phyloP scores from a whole-genome alignment of 2,888 invertebrate species.

The Drosophila affinis region DNA sequence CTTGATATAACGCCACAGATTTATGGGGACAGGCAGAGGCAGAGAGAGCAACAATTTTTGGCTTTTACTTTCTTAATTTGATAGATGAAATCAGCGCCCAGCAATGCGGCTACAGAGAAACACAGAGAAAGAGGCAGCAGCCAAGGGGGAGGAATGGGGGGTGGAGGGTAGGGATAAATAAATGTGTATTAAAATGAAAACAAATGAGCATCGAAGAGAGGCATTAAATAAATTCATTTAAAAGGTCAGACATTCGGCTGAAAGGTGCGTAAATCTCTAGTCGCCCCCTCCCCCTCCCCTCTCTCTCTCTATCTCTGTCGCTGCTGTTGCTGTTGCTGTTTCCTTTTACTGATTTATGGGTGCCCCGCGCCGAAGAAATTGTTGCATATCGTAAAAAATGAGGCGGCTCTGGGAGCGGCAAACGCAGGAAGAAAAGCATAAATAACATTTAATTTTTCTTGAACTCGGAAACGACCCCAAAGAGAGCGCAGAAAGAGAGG shows the following conservation, averaged over 20 bases:
- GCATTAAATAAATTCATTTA: slow-evolving; percentile 57
- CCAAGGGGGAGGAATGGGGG: not conserved
- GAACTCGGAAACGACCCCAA: slow-evolving; percentile 37
- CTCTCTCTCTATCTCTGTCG: not conserved
- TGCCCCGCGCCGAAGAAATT: slow-evolving; percentile 45
- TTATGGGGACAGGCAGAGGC: slow-evolving; percentile 51
- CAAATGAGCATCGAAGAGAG: slow-evolving; percentile 28
- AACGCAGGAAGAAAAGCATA: slow-evolving; percentile 45
- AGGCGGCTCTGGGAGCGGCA: slow-evolving; percentile 13
- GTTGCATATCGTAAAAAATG: slow-evolving; percentile 62
- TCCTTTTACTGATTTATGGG: slow-evolving; percentile 60
- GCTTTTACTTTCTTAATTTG: slow-evolving; percentile 75
- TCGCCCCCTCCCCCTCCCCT: not conserved
- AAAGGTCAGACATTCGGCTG: slow-evolving; percentile 48
- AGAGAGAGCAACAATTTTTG: slow-evolving; percentile 42
- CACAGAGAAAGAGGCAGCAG: slow-evolving; percentile 8
- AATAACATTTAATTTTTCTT: slow-evolving; percentile 74
- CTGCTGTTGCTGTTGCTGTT: not conserved
- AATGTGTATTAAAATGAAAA: slow-evolving; percentile 33
- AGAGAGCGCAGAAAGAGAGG: not conserved
- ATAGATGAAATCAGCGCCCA: slow-evolving; percentile 75
- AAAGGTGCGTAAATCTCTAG: slow-evolving; percentile 61
- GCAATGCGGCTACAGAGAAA: slow-evolving; percentile 51
- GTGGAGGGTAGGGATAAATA: not conserved
- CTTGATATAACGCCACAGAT: slow-evolving; percentile 57